Conservation (phyloP, 2,888 invertebrate species). For the Platycheirus albimanus region DNA sequence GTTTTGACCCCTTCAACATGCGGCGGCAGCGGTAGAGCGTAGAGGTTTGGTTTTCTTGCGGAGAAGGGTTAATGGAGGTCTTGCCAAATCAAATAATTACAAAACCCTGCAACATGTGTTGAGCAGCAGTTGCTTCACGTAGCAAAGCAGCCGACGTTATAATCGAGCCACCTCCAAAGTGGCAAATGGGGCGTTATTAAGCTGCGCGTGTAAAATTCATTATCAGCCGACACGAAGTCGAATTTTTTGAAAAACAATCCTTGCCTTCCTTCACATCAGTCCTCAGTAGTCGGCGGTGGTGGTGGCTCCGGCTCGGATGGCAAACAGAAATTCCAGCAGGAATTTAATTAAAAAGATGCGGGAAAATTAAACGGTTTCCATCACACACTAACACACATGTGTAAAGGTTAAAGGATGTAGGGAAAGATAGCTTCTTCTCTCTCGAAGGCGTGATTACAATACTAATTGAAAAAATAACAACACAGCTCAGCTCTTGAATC, state of each 20-base stretch:
- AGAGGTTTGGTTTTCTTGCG: too few relatives aligned
- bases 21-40: too few relatives aligned
- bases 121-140: too few relatives aligned
- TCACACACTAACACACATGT: neutral
- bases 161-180: constrained; percentile 63
- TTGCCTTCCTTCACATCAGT: too few relatives aligned
- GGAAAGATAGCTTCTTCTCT: constrained; percentile 15
- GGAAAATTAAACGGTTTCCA: constrained; percentile 55
- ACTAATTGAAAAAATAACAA: constrained; percentile 65
- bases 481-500: constrained; percentile 18
- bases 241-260: constrained; percentile 8
- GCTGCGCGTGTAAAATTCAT: constrained; percentile 60
- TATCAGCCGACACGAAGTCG: constrained; percentile 41
- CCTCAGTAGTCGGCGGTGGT: too few relatives aligned
- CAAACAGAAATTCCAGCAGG: constrained; percentile 65
- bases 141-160: constrained; percentile 33
- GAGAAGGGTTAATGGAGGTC: constrained; percentile 69
- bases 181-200: constrained; percentile 65
- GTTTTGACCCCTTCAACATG: constrained; percentile 48
- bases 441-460: constrained; percentile 64
- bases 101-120: constrained; percentile 61
- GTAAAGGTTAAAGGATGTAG: constrained; percentile 69
- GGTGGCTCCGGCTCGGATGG: constrained; percentile 13
- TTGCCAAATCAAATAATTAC: constrained; percentile 73
- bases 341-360: constrained; percentile 69